Evolutionary conservation across 2,888 invertebrate genomes (phyloP).

Genomic region (Caenorhabditis sp.): DNA sequence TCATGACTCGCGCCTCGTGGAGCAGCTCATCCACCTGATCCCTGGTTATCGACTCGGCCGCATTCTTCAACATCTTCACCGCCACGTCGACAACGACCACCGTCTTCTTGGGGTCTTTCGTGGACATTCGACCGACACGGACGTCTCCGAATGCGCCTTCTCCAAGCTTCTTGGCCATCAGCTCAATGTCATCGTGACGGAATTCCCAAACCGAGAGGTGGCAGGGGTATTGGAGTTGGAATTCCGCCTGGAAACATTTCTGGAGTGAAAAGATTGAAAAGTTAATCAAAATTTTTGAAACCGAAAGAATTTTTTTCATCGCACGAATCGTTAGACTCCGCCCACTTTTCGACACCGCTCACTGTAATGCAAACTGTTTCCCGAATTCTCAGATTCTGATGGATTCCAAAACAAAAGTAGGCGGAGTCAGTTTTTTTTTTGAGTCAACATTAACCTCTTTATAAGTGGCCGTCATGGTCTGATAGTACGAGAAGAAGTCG

Average conservation of each 20-base stretch:
- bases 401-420: too few species aligned
- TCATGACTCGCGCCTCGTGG: slow-evolving; percentile 46
- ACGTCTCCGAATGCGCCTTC: slow-evolving; percentile 59
- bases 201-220: slow-evolving; percentile 47
- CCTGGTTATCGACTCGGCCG: slow-evolving; percentile 8
- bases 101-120: slow-evolving; percentile 21
- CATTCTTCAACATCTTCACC: slow-evolving; percentile 50
- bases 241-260: slow-evolving; percentile 33
- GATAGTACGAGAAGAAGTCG: slow-evolving; percentile 39
- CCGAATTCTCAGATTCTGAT: too few species aligned
- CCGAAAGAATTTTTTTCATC: too few species aligned
- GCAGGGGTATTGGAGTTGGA: slow-evolving; percentile 28
- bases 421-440: too few species aligned
- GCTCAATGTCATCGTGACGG: slow-evolving; percentile 47
- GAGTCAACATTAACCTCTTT: slow-evolving; percentile 17
- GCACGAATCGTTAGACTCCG: too few species aligned
- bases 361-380: too few species aligned
- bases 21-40: slow-evolving; percentile 42
- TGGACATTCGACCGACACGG: slow-evolving; percentile 36
- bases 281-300: too few species aligned
- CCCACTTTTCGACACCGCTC: too few species aligned
- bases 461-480: neutral
- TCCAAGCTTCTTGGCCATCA: slow-evolving; percentile 34
- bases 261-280: neutral
- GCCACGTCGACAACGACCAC: slow-evolving; percentile 27